A percentile compares a stretch with the other conserved stretches of the same genome.
phyloP scores from a whole-genome alignment of 2,113 vertebrate genomes.

The Nothobranchius furzeri region DNA sequence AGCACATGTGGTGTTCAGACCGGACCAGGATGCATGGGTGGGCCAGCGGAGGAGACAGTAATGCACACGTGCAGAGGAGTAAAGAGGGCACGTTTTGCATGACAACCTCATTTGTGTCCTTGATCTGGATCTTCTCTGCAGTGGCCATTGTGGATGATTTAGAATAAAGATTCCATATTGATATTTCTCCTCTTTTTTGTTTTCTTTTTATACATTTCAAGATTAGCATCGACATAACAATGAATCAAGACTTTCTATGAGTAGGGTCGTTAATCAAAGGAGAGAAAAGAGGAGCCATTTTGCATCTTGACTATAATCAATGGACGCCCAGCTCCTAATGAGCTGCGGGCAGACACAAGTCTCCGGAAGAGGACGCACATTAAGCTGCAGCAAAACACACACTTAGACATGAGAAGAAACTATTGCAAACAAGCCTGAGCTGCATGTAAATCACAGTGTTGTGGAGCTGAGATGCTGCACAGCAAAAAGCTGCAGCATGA shows the following conservation, averaged over 20 bases:
- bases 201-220: constrained; percentile 2
- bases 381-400: constrained; percentile 11
- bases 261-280: constrained; percentile 45
- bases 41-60: neutral
- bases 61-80: constrained; percentile 6
- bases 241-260: constrained; percentile 17
- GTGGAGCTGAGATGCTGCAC: constrained; percentile 17
- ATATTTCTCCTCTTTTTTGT: neutral
- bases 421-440: constrained; percentile 21
- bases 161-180: constrained; percentile 11
- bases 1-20: neutral
- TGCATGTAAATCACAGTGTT: constrained; percentile 42
- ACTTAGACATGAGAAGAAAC: neutral
- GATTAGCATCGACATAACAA: constrained; percentile 39
- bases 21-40: neutral
- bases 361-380: constrained; percentile 2
- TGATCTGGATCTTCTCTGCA: neutral
- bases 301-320: constrained; percentile 55
- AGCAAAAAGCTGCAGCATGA: constrained; percentile 20
- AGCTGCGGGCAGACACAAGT: constrained; percentile 39
- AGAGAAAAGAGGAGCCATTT: constrained; percentile 26
- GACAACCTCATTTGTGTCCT: neutral
- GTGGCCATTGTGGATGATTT: constrained; percentile 9
- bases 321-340: constrained; percentile 30
- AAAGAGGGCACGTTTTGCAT: constrained; percentile 3